Conservation (phyloP, 92 coral and sea anemone species). For the Ricordea florida region DNA sequence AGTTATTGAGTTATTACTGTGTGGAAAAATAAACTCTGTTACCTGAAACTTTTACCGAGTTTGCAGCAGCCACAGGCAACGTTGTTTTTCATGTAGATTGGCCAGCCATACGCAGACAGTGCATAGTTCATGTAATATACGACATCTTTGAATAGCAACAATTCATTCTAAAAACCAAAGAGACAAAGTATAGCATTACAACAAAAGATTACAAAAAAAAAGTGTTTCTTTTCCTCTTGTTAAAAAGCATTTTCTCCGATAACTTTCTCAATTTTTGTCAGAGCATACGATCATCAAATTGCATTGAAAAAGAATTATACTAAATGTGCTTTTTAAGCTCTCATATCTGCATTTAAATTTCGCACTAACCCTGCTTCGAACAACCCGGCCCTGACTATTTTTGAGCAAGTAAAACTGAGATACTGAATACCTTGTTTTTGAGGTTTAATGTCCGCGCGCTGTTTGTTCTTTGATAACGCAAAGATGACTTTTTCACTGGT, state of each 20-base stretch:
- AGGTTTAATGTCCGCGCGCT: constrained; percentile 69
- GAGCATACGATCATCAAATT: too few species aligned
- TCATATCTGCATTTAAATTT: too few species aligned
- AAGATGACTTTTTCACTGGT: constrained; percentile 72
- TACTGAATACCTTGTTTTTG: constrained; percentile 76
- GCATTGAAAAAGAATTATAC: background rate
- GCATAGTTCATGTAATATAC: constrained; percentile 97
- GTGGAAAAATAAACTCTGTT: background rate
- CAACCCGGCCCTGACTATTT: too few species aligned
- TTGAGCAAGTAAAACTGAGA: too few species aligned
- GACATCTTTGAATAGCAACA: constrained; percentile 78
- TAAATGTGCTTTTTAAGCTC: too few species aligned
- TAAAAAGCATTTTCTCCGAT: too few species aligned
- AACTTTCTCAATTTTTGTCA: too few species aligned
- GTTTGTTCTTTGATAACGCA: constrained; percentile 85
- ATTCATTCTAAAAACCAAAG: constrained; percentile 57
- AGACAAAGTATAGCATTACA: background rate
- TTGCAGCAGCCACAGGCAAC: constrained; percentile 84
- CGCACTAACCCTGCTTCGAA: too few species aligned
- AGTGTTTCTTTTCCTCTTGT: too few species aligned
- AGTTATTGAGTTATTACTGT: too few species aligned
- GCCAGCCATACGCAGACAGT: constrained; percentile 98
- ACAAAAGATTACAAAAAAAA: background rate
- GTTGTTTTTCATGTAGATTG: constrained; percentile 89
- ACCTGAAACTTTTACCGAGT: constrained; percentile 81